Evolutionary conservation across 1,140 invertebrate species (phyloP), one percentile per base, ranked within the genome.

Genomic region (Caenorhabditis remanei): DNA sequence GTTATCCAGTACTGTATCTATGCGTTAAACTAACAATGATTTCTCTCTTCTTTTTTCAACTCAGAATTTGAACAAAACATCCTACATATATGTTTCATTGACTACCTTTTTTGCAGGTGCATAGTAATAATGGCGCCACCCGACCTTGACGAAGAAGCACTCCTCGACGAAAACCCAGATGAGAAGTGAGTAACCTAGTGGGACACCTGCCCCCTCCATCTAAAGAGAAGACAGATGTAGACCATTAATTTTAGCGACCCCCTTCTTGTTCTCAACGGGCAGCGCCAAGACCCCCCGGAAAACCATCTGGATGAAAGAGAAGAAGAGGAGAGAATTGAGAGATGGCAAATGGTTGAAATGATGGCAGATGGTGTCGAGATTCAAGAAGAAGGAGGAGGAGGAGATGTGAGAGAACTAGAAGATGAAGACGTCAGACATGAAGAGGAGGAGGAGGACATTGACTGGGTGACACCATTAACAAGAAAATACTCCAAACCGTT

Each of bases 161-260:
- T 53, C 16, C 50, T 53, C 16, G 16, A 32, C 32, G 32, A 32
- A 32, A 32, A 32, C 32, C 32, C 32, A 32, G 32, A 32, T 32
- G 32, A 32, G 32, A 32, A 32, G 32, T 32, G 32, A 32, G 32
- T 32, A 32, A 32, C 16, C 50, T 13, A 53, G 50, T 13, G 50
- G 9, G 16, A 40, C 63, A 65, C 63, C 63, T 65, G 63, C 9
- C n/a, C n/a, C 24, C 21, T 65, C 32, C 32, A 32, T 32, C 32
- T 32, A 32, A 32, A 32, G 32, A 65, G 2, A 32, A 32, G 32
- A 65, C 63, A 65, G 63, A 65, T 65, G 63, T 65, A 65, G 13
- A 65, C n/a, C 63, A 65, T 65, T 65, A 65, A 65, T 65, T 65
- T 65, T 65, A 65, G 63, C 16, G 63, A 65, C 63, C 63, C 16